phyloP scores from a whole-genome alignment of 2,888 invertebrate species.

The Muscina levida region DNA sequence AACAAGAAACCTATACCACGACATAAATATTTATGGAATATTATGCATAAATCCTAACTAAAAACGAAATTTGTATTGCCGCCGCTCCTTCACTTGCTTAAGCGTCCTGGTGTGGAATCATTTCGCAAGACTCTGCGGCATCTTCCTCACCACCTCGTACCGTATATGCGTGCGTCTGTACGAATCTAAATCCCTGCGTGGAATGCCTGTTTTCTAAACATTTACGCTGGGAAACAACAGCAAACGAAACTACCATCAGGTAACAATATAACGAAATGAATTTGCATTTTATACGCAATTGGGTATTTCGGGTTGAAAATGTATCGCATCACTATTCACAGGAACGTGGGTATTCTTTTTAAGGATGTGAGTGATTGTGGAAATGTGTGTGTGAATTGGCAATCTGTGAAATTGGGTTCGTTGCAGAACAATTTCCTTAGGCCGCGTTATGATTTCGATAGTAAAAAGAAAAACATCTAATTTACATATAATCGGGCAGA shows the following conservation, averaged over 20 bases:
- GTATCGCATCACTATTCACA: conserved; percentile 28
- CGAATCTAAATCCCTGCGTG: background rate
- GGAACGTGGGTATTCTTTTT: conserved; percentile 24
- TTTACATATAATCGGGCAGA: conserved; percentile 56
- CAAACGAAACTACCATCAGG: conserved; percentile 4
- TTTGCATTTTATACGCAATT: conserved; percentile 43
- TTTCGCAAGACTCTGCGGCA: too few relatives aligned
- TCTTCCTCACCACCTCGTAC: background rate
- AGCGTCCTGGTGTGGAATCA: background rate
- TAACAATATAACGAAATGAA: conserved; percentile 5
- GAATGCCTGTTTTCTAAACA: background rate
- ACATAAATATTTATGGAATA: conserved; percentile 21
- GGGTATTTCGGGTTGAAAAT: conserved; percentile 38
- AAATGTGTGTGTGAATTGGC: conserved; percentile 8
- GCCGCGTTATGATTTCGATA: conserved; percentile 43
- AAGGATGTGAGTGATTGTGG: background rate
- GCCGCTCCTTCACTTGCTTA: background rate
- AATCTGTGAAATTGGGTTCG: conserved; percentile 44
- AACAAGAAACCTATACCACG: background rate
- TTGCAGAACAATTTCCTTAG: conserved; percentile 27
- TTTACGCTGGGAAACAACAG: background rate
- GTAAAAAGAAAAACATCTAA: conserved; percentile 42
- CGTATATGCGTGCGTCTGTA: background rate
- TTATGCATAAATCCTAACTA: background rate
- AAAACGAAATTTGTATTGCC: background rate